Conservation (phyloP, 2,113 vertebrate genomes). For the Butastur rufipennis region DNA sequence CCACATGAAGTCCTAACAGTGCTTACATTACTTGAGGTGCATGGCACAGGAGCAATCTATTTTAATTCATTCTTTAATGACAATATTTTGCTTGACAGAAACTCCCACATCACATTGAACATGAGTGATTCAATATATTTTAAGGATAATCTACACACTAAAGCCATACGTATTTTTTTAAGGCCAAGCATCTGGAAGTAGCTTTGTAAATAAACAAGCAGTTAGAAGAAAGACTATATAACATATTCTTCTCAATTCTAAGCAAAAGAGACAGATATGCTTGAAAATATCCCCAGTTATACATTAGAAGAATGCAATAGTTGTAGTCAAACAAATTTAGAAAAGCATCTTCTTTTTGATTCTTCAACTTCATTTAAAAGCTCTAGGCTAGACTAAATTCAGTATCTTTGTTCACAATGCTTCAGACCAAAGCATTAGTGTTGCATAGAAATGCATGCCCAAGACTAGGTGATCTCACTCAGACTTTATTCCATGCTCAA, state of each 20-base stretch:
- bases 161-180: not conserved
- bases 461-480: not conserved
- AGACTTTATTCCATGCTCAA: not conserved
- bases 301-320: not conserved
- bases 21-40: not conserved
- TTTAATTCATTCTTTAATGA: not conserved
- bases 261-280: not conserved
- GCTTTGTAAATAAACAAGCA: not conserved
- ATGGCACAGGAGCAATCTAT: not conserved
- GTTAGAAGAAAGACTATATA: not conserved
- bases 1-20: not conserved
- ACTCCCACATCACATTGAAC: not conserved
- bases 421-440: constrained; percentile 3
- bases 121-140: not conserved
- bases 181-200: not conserved
- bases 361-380: not conserved
- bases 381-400: not conserved
- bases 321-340: not conserved
- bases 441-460: not conserved
- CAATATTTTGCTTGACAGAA: not conserved
- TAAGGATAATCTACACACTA: not conserved
- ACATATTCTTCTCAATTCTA: not conserved
- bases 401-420: not conserved
- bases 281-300: not conserved
- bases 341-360: not conserved